phyloP scores from a whole-genome alignment of 1,140 invertebrate genomes.

The Scaptomyza pallida region DNA sequence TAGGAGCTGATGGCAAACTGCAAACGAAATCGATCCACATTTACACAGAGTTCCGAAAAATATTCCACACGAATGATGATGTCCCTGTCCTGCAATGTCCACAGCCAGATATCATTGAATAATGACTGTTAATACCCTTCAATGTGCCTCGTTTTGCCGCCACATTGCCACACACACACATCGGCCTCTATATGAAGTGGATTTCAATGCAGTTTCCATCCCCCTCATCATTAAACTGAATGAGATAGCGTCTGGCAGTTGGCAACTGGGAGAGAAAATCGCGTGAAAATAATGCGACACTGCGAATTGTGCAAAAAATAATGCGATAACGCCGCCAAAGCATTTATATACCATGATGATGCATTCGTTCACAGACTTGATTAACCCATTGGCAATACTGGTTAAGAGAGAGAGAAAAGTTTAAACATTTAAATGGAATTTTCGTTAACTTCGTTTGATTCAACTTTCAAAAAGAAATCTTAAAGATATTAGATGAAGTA shows the following conservation, averaged over 20 bases:
- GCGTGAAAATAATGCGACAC: conserved; percentile 55
- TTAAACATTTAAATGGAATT: neutral
- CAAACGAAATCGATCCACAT: conserved; percentile 69
- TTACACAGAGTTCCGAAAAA: conserved; percentile 57
- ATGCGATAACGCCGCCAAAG: conserved; percentile 48
- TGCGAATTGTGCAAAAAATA: conserved; percentile 72
- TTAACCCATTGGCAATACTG: conserved; percentile 31
- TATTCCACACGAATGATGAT: conserved; percentile 79
- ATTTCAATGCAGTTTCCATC: conserved; percentile 75
- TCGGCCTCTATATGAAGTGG: conserved; percentile 65
- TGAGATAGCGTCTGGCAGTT: conserved; percentile 21
- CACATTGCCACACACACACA: conserved; percentile 6
- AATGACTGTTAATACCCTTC: conserved; percentile 84
- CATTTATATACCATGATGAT: conserved; percentile 12
- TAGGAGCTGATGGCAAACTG: conserved; percentile 12
- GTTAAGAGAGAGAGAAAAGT: neutral
- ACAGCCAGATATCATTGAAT: conserved; percentile 84
- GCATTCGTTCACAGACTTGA: conserved; percentile 25
- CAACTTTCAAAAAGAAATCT: too few species aligned
- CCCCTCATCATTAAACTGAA: conserved; percentile 40
- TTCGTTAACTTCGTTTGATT: too few species aligned
- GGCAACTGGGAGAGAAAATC: conserved; percentile 34
- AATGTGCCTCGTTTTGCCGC: conserved; percentile 59
- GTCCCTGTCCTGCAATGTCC: conserved; percentile 78
- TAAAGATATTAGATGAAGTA: too few species aligned